These are phyloP conservation scores for Drosophila setosimentum DNA, from an alignment of 2,888 invertebrate genomes.

Conservation along the genomic window DNA sequence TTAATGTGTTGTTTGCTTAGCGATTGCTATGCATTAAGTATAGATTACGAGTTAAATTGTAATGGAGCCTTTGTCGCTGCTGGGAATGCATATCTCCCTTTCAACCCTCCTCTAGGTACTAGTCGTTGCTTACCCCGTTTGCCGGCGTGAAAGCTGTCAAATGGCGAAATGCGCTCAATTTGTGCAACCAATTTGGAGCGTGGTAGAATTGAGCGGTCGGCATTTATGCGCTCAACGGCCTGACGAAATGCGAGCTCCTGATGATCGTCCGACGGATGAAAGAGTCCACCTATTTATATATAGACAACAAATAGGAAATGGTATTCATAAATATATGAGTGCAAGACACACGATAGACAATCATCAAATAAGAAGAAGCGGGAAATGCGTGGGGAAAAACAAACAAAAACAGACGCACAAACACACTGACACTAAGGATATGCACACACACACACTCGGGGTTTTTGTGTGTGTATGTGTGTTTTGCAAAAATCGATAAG, in stretches of 20 bases:
- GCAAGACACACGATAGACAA: too few species aligned
- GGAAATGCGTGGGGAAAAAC: slow-evolving; percentile 11
- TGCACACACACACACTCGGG: slow-evolving; percentile 44
- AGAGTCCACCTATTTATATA: slow-evolving; percentile 90
- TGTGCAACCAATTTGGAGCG: slow-evolving; percentile 95
- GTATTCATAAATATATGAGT: slow-evolving; percentile 7
- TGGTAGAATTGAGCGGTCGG: slow-evolving; percentile 92
- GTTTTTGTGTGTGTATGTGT: slow-evolving; percentile 10
- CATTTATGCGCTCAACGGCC: slow-evolving; percentile 96
- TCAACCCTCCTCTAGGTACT: too few species aligned
- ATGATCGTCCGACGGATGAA: slow-evolving; percentile 94
- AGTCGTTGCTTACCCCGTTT: slow-evolving; percentile 90
- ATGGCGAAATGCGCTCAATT: slow-evolving; percentile 94
- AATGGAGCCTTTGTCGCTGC: not conserved
- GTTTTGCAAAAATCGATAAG: slow-evolving; percentile 77
- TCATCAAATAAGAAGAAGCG: not conserved
- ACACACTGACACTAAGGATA: slow-evolving; percentile 44
- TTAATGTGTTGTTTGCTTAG: not conserved
- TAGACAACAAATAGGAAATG: slow-evolving; percentile 15
- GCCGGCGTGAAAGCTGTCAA: slow-evolving; percentile 97
- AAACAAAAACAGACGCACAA: slow-evolving; percentile 50
- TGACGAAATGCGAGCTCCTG: slow-evolving; percentile 96
- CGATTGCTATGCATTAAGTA: not conserved
- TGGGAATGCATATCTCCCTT: not conserved
- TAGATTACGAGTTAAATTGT: not conserved